Conservation (phyloP, 2,797 vertebrate genomes). For the Sternarchorhynchus goeldii region DNA sequence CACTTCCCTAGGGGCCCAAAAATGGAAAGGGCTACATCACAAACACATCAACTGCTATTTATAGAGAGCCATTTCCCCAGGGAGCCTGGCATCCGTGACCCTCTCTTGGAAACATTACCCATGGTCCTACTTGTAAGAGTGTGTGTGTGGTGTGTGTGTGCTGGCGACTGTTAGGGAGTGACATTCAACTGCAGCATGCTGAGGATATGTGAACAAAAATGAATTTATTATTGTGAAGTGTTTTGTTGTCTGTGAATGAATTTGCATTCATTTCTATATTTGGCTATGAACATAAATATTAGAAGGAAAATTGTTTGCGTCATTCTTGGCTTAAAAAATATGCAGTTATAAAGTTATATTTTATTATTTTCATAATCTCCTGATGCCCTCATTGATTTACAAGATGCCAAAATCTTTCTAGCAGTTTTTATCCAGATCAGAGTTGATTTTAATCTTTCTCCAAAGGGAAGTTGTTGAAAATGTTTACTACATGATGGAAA, state of each 20-base stretch:
- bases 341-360: not conserved
- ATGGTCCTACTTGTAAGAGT: slow-evolving; percentile 3
- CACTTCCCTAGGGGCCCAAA: slow-evolving; percentile 40
- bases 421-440: not conserved
- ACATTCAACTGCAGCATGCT: not conserved
- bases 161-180: not conserved
- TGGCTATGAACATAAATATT: not conserved
- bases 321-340: not conserved
- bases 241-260: too few species aligned
- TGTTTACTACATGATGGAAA: not conserved
- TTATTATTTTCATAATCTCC: not conserved
- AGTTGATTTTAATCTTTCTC: slow-evolving; percentile 3
- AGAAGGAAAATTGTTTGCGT: not conserved
- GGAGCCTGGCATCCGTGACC: slow-evolving; percentile 34
- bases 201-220: not conserved
- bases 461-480: not conserved
- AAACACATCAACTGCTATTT: slow-evolving; percentile 53
- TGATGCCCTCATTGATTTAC: not conserved
- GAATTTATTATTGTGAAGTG: not conserved
- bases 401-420: slow-evolving; percentile 1
- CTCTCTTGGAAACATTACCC: slow-evolving; percentile 31
- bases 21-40: slow-evolving; percentile 55
- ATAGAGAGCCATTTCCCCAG: slow-evolving; percentile 43
- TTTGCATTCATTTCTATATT: too few species aligned
- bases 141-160: not conserved